phyloP scores from a whole-genome alignment of 2,888 invertebrate genomes.

The Hyposoter dolosus region DNA sequence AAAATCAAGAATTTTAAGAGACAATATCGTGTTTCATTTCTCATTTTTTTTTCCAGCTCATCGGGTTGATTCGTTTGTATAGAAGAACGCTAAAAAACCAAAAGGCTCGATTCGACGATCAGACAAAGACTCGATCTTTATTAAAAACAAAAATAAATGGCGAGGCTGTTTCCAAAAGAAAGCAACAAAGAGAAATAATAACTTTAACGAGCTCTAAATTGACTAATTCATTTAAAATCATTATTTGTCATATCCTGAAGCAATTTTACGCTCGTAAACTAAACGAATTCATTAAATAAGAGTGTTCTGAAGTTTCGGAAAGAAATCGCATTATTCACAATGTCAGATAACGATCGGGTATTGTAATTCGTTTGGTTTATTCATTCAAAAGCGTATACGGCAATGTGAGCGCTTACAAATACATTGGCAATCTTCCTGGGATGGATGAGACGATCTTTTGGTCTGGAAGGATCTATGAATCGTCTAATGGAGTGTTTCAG shows the following conservation, averaged over 20 bases:
- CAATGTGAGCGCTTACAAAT: not conserved
- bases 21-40: not conserved
- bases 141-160: not conserved
- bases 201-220: not conserved
- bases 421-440: slow-evolving; percentile 32
- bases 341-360: slow-evolving; percentile 26
- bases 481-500: slow-evolving; percentile 39
- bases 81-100: not conserved
- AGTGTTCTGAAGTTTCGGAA: not conserved
- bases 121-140: not conserved
- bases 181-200: not conserved
- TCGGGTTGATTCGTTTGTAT: not conserved
- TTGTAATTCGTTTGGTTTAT: slow-evolving; percentile 36
- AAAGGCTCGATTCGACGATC: not conserved
- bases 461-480: slow-evolving; percentile 31
- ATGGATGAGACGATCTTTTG: slow-evolving; percentile 27
- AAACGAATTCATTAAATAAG: slow-evolving; percentile 22
- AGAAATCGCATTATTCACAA: slow-evolving; percentile 35
- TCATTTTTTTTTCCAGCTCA: not conserved
- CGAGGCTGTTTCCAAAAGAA: not conserved
- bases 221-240: slow-evolving; percentile 8
- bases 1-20: slow-evolving; percentile 50
- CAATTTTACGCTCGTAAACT: slow-evolving; percentile 11
- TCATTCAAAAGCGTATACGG: slow-evolving; percentile 6
- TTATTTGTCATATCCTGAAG: not conserved